Base-by-base conservation (phyloP, 2,113 vertebrate species). In the Myotis davidii region DNA sequence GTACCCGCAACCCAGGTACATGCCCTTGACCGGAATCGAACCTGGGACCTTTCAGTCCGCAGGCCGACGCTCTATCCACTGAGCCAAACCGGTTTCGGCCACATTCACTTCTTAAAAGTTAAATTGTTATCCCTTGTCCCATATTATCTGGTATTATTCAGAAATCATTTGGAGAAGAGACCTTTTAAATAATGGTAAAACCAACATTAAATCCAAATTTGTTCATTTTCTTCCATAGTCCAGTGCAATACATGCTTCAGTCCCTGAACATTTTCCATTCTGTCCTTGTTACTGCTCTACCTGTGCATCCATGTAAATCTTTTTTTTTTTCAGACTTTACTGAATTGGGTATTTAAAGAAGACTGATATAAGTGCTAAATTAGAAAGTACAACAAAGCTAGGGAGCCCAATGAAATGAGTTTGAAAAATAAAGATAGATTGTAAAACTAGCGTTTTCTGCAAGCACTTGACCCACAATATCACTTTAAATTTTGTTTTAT, bases 401-500 rank as follows among this genome's bases (percentile, higher is more conserved):
- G 69, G 77, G 29, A 69, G 12, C 2, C 9, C 20, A 67, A 70
- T n/a, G 50, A 74, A 67, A 79, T 45, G 14, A 25, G 13, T 88
- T 77, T 89, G 67, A 17, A 59, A 95, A 91, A 76, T 81, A 87
- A 76, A 81, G 27, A 70, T 32, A 79, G 21, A 92, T 64, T 61
- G 64, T 0, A 11, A n/a, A 39, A 54, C 83, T 84, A 72, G 59
- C 64, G 14, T 56, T 79, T 79, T 87, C 52, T 82, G 42, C 29
- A 94, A 7, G 82, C 76, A 48, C 39, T 85, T 76, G 67, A 77
- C 45, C 50, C 48, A 74, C 25, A 76, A 39, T 27, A 10, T 76
- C 21, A 74, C 9, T 69, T 32, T 67, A 76, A 29, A 69, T 74
- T 81, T 59, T 85, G 27, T 85, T 88, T 42, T 59, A 69, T 50